Conservation (phyloP, 2,113 vertebrate species). For the Pedetes capensis region DNA sequence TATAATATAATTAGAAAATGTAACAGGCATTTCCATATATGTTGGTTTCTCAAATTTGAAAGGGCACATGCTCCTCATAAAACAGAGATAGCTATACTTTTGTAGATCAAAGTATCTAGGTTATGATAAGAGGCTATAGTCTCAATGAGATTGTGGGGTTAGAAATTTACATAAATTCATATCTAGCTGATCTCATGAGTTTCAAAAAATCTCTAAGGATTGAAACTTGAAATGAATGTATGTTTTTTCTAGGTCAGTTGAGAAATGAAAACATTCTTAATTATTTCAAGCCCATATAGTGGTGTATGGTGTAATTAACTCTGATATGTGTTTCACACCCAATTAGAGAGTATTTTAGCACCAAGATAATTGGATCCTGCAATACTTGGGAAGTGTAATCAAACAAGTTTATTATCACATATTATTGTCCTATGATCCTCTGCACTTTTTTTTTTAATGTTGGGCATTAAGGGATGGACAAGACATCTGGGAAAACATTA, state of each 20-base stretch:
- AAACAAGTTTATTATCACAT: slow-evolving; percentile 69
- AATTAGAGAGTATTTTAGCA: slow-evolving; percentile 79
- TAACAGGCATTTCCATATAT: not conserved
- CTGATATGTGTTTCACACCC: slow-evolving; percentile 74
- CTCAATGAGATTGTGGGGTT: slow-evolving; percentile 43
- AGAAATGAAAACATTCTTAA: slow-evolving; percentile 81
- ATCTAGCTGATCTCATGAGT: slow-evolving; percentile 61
- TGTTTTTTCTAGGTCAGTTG: slow-evolving; percentile 73
- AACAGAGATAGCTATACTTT: not conserved
- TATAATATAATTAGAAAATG: slow-evolving; percentile 1
- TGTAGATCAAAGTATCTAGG: slow-evolving; percentile 61
- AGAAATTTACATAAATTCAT: slow-evolving; percentile 70
- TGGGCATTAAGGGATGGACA: slow-evolving; percentile 4
- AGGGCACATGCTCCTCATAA: not conserved
- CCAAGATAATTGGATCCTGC: slow-evolving; percentile 77
- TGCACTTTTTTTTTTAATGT: slow-evolving; percentile 29
- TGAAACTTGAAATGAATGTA: slow-evolving; percentile 69
- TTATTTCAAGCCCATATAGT: slow-evolving; percentile 79
- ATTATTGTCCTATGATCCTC: slow-evolving; percentile 51
- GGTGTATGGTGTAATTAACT: slow-evolving; percentile 78
- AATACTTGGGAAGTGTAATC: slow-evolving; percentile 75
- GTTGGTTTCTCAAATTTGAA: slow-evolving; percentile 52
- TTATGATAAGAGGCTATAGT: slow-evolving; percentile 55
- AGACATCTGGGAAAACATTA: slow-evolving; percentile 15
- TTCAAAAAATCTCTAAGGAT: slow-evolving; percentile 71